These are phyloP conservation scores for Molossus molossus DNA, from an alignment of 2,797 vertebrate genomes.

Conservation along the genomic window DNA sequence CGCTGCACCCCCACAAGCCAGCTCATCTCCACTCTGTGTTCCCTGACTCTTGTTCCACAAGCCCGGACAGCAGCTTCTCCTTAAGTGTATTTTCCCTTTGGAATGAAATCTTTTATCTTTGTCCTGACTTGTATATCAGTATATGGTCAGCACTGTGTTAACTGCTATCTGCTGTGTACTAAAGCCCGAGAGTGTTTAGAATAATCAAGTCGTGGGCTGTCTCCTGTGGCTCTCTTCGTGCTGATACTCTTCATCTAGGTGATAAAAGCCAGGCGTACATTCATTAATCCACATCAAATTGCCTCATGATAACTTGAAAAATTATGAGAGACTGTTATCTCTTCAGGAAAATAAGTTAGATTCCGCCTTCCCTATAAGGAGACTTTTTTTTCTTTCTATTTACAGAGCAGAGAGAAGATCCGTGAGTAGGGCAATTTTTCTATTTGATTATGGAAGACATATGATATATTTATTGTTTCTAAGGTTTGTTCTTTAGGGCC, in stretches of 20 bases:
- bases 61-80: conserved; percentile 71
- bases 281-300: conserved; percentile 87
- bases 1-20: conserved; percentile 11
- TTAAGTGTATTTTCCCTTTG: conserved; percentile 81
- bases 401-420: conserved; percentile 60
- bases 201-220: conserved; percentile 89
- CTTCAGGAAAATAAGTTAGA: conserved; percentile 82
- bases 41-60: conserved; percentile 80
- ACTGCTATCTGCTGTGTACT: conserved; percentile 88
- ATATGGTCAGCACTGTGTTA: conserved; percentile 87
- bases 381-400: conserved; percentile 35
- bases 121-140: conserved; percentile 86
- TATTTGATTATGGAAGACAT: conserved; percentile 56
- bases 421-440: conserved; percentile 61
- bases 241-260: conserved; percentile 84
- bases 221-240: conserved; percentile 79
- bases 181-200: conserved; percentile 84
- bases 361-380: conserved; percentile 78
- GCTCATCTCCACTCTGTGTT: conserved; percentile 55
- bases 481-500: conserved; percentile 64
- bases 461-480: conserved; percentile 74
- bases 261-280: conserved; percentile 88
- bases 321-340: conserved; percentile 80
- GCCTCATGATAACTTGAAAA: conserved; percentile 87
- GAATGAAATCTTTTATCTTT: conserved; percentile 87